Base-by-base conservation (phyloP, 92 coral and sea anemone genomes). In the Epizoanthus scotinus region DNA sequence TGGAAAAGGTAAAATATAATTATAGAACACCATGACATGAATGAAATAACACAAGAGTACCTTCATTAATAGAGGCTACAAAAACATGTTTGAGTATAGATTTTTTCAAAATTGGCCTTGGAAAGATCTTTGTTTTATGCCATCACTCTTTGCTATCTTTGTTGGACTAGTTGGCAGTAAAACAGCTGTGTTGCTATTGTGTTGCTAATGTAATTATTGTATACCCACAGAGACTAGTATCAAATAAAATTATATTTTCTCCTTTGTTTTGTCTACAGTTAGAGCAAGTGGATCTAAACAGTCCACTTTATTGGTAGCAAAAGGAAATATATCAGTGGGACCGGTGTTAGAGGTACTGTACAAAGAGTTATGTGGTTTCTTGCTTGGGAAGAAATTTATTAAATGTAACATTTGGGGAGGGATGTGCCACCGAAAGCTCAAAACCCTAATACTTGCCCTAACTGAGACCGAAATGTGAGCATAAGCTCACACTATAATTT, bases 281-380 rank as follows among this genome's bases (percentile, higher is more conserved):
- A 60, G 26, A 60, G 66, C 66, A 60, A 60, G 66, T 60, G 66
- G 66, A 17, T 60, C 66, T 29, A 60, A 60, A 60, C 66, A 60
- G 66, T 60, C 66, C 21, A 60, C 66, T 60, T 60, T 60, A n/a
- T 60, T 60, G 66, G 66, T 60, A 60, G 66, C 66, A 60, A 60
- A 60, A 21, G 66, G 66, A 60, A 3, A 60, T 60, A 17, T 60
- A 60, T 60, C 66, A 60, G 1, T 60, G 66, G 66, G 66, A 60
- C 66, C 66, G 26, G 66, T 60, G 69, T 63, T 63, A 63, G 69
- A 63, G 69, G 69, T 63, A 63, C 69, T 63, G 34, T 63, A 24
- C 40, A 24, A 27, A 24, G 14, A 27, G 34, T 63, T 27, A 24
- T 27, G 40, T 19, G 14, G 69, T 63, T 63, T 63, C 69, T 24